Percentiles rank a stretch among this genome's conserved stretches.
Conservation (phyloP, 1,140 invertebrate genomes). For the Drosophila punjabiensis region DNA sequence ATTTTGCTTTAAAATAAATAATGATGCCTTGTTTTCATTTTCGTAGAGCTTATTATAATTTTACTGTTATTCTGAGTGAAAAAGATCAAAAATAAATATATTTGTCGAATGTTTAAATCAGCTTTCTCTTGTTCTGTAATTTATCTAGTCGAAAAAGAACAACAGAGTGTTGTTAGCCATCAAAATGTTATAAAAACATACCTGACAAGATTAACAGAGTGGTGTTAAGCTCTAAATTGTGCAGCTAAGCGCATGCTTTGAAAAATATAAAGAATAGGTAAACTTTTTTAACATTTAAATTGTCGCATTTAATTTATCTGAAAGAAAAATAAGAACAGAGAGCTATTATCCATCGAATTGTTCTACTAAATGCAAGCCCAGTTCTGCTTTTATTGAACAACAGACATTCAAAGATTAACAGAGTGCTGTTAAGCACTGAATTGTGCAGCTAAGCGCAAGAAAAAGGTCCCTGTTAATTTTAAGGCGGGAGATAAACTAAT, state of each 20-base stretch:
- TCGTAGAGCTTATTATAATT: too few species aligned
- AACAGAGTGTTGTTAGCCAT: too few species aligned
- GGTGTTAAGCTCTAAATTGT: too few species aligned
- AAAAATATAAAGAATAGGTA: background rate
- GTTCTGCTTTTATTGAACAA: too few species aligned
- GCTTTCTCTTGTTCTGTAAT: too few species aligned
- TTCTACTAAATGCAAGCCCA: too few species aligned
- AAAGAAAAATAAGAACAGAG: background rate
- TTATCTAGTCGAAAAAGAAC: too few species aligned
- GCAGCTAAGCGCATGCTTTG: too few species aligned
- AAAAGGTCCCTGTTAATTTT: background rate
- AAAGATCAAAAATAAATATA: background rate
- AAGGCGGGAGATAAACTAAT: background rate
- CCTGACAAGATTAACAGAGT: too few species aligned
- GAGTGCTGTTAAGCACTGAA: background rate
- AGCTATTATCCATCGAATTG: background rate
- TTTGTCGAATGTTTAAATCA: background rate
- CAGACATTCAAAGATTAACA: background rate
- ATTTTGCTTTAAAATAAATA: too few species aligned
- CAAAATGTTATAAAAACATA: too few species aligned
- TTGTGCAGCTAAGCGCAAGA: background rate
- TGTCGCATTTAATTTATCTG: background rate
- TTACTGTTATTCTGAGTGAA: background rate
- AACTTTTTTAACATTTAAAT: background rate
- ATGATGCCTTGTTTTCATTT: too few species aligned